These are phyloP conservation scores for Plemyria rubiginata DNA, from an alignment of 2,888 invertebrate species.

Conservation along the genomic window DNA sequence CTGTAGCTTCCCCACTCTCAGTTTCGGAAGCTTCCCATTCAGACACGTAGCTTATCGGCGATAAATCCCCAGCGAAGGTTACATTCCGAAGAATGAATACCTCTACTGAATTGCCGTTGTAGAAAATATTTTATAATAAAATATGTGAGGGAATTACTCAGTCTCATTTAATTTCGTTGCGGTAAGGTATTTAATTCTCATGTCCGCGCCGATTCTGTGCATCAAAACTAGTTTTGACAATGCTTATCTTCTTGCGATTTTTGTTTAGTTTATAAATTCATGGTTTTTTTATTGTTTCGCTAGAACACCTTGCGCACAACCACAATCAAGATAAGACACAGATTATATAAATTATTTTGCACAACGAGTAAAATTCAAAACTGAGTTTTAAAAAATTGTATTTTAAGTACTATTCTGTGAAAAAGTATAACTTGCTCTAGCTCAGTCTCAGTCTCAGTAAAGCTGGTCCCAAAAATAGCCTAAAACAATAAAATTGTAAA, in stretches of 20 bases:
- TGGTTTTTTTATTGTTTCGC: not conserved
- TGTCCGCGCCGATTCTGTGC: conserved; percentile 3
- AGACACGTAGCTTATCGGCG: conserved; percentile 37
- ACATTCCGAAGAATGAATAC: conserved; percentile 36
- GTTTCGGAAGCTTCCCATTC: conserved; percentile 36
- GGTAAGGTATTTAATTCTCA: conserved; percentile 5
- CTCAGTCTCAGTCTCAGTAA: no score
- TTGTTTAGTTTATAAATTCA: not conserved
- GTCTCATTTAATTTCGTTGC: conserved; percentile 22
- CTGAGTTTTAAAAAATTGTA: no score
- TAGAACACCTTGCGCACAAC: not conserved
- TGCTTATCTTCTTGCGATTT: not conserved
- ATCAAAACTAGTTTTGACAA: conserved; percentile 1
- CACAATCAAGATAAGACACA: not conserved
- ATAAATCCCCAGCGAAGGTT: conserved; percentile 37
- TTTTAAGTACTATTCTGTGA: no score
- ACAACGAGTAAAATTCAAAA: no score
- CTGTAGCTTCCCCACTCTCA: conserved; percentile 9
- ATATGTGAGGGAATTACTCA: conserved; percentile 31
- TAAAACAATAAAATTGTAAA: conserved; percentile 1
- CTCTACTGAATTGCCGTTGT: conserved; percentile 34
- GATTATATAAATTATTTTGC: not conserved
- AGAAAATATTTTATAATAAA: conserved; percentile 33
- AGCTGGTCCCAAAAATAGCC: not conserved
- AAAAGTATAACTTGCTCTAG: no score